phyloP scores from a whole-genome alignment of 2,888 invertebrate genomes.

The Bibio marci region DNA sequence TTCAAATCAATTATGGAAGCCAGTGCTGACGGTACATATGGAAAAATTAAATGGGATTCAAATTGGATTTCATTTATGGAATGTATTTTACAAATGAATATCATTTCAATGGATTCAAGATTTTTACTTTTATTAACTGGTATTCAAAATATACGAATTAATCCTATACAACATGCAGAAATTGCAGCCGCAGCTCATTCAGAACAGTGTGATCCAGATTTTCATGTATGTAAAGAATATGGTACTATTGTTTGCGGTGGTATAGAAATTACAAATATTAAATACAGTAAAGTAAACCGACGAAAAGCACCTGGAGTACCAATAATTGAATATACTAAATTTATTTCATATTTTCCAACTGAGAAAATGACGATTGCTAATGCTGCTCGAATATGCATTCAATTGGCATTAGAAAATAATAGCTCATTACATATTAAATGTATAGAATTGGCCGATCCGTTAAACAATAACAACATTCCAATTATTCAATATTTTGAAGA shows the following conservation, averaged over 20 bases:
- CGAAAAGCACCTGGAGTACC: conserved; percentile 53
- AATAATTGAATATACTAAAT: conserved; percentile 56
- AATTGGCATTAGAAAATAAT: conserved; percentile 55
- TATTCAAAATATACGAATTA: conserved; percentile 44
- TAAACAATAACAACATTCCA: conserved; percentile 31
- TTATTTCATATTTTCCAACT: conserved; percentile 41
- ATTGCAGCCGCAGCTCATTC: no score
- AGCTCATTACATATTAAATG: conserved; percentile 41
- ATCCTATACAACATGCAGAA: no score
- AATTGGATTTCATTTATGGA: conserved; percentile 85
- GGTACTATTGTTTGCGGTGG: conserved; percentile 44
- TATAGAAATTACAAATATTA: conserved; percentile 52
- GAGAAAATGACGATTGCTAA: conserved; percentile 23
- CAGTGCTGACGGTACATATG: conserved; percentile 22
- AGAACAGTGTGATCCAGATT: no score
- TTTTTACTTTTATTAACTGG: conserved; percentile 59
- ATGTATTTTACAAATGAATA: conserved; percentile 69
- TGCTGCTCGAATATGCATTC: conserved; percentile 42
- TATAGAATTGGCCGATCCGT: conserved; percentile 40
- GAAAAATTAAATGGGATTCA: conserved; percentile 45
- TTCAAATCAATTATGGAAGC: conserved; percentile 21
- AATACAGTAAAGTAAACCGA: conserved; percentile 56
- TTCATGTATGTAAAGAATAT: conserved; percentile 17
- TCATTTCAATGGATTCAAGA: conserved; percentile 49
- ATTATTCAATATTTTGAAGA: conserved; percentile 38